Base-by-base conservation (phyloP, 2,113 vertebrate genomes). In the Hiodon alosoides region DNA sequence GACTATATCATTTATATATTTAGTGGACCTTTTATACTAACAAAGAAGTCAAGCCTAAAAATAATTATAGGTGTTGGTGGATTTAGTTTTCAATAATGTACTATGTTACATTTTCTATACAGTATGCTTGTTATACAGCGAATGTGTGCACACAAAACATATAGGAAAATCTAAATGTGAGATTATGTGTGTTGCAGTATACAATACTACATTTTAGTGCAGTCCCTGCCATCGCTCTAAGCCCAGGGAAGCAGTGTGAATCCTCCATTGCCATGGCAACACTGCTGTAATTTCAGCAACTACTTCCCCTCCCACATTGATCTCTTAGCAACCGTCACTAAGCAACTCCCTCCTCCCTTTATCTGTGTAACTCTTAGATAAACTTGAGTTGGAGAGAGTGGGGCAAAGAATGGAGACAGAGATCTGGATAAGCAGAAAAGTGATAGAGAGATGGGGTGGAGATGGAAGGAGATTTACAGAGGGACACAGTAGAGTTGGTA, bases 321-420 rank as follows among this genome's bases (percentile, higher is more conserved):
- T 90, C 85, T 88, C 85, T 86, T 85, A 14, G 87, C 88, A 90
- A 91, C 89, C 82, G 82, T 92, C 89, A 85, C 91, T 86, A 89
- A 81, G 90, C 89, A 91, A 91, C 89, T 85, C 86, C 82, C 85
- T 85, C 87, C 83, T 79, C 81, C 80, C 80, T 72, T 50, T 72
- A 85, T 87, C 85, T 86, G 52, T 52, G 51, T 70, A 62, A 67
- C 13, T 61, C 47, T 70, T 31, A 66, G 66, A 60, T 53, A 54
- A 67, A 74, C 16, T 16, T 77, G 69, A 77, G 74, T 77, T 65
- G 72, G 65, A 10, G 16, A 55, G 51, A 8, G 48, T 17, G 17
- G 16, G 73, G 53, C 13, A 50, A 31, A 13, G 9, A 59, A 50
- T 7, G 2, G 3, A 59, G 9, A 59, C 9, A 59, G 14, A 3